A percentile compares a stretch with the other conserved stretches of the same genome.
These are phyloP conservation scores for Saccostrea cuccullata DNA, from an alignment of 1,140 invertebrate genomes.

Conservation along the genomic window DNA sequence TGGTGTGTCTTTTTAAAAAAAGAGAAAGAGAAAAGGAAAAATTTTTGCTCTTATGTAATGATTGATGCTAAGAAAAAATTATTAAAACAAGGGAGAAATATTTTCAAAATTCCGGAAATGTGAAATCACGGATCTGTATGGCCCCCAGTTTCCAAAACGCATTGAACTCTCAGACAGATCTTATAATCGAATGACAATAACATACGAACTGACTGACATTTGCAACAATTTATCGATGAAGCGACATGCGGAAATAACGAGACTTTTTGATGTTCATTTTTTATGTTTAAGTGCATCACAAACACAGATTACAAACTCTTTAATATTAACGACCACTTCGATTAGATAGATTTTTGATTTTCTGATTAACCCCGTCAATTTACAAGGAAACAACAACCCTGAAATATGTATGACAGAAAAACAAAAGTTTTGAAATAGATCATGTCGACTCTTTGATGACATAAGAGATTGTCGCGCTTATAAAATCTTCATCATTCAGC, in stretches of 20 bases:
- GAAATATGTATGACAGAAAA: conserved; percentile 4
- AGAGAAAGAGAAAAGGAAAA: no score
- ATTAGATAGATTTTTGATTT: neutral
- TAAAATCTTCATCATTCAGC: neutral
- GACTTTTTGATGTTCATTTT: neutral
- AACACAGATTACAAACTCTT: neutral
- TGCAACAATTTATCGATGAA: neutral
- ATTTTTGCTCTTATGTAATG: no score
- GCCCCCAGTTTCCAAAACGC: neutral
- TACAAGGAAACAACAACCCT: conserved; percentile 28
- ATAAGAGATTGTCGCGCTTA: neutral
- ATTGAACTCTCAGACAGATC: neutral
- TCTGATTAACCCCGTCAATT: neutral
- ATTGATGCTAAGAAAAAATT: no score
- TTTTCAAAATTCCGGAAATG: no score
- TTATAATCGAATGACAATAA: neutral
- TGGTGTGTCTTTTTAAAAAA: no score
- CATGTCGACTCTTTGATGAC: neutral
- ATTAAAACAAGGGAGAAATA: no score
- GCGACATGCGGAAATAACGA: neutral
- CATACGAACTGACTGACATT: neutral
- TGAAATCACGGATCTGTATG: no score
- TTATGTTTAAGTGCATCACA: neutral
- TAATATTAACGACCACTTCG: neutral
- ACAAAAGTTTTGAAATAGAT: neutral